Conservation (phyloP, 2,113 vertebrate genomes). For the Rhinopomastus cyanomelas region DNA sequence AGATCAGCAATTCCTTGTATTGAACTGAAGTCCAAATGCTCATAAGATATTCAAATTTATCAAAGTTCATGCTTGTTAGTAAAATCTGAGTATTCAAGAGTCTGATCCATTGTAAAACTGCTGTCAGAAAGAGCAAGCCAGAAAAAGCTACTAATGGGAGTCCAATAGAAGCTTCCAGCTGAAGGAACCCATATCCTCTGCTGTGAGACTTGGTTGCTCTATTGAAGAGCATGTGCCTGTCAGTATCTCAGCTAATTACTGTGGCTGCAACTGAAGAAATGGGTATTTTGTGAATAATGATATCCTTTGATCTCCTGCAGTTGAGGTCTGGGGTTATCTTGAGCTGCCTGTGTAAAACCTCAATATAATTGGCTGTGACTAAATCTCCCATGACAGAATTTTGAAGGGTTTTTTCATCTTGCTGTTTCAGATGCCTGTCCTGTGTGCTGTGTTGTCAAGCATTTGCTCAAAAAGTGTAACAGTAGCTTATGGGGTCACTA, state of each 20-base stretch:
- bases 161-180: neutral
- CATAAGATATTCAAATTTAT: neutral
- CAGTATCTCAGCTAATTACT: neutral
- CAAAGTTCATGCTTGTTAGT: neutral
- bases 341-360: neutral
- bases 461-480: neutral
- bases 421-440: neutral
- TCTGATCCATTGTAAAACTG: neutral
- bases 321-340: neutral
- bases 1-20: neutral
- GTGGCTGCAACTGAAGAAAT: neutral
- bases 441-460: neutral
- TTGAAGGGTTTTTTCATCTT: neutral
- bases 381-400: neutral
- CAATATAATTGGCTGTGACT: neutral
- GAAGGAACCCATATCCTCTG: neutral
- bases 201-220: neutral
- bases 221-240: neutral
- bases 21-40: neutral
- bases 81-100: neutral
- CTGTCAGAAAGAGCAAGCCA: neutral
- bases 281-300: neutral
- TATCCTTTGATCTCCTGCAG: neutral
- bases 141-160: neutral
- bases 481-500: neutral